Conservation (phyloP, 2,113 vertebrate species). For the Nanorana parkeri region DNA sequence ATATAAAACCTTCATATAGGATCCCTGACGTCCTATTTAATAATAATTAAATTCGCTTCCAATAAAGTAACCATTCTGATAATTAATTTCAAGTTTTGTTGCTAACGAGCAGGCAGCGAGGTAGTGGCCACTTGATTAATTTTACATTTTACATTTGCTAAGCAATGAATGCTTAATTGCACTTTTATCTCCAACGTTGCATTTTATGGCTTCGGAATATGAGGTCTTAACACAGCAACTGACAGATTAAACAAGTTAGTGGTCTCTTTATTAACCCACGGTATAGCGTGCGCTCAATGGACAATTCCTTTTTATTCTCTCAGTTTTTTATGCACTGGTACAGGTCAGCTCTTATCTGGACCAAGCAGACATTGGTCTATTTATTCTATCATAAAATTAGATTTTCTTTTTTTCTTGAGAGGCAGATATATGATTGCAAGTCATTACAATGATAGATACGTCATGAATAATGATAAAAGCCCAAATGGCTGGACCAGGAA, state of each 20-base stretch:
- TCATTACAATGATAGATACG: too few species aligned
- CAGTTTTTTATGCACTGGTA: conserved; percentile 9
- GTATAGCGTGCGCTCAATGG: conserved; percentile 32
- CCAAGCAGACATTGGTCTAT: not conserved
- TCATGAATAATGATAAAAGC: too few species aligned
- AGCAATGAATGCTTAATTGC: conserved; percentile 59
- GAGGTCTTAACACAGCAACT: conserved; percentile 57
- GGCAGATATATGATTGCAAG: too few species aligned
- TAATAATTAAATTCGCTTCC: conserved; percentile 57
- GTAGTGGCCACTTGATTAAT: conserved; percentile 58
- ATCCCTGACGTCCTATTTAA: conserved; percentile 56
- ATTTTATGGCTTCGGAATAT: conserved; percentile 55
- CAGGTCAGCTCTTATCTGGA: conserved; percentile 14
- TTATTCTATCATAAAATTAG: not conserved
- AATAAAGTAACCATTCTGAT: conserved; percentile 56
- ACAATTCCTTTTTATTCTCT: conserved; percentile 39
- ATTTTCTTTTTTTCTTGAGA: too few species aligned
- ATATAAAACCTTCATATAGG: conserved; percentile 51
- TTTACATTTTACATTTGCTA: conserved; percentile 58
- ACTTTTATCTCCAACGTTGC: conserved; percentile 56
- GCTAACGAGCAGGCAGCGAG: conserved; percentile 51
- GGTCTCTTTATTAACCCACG: conserved; percentile 56
- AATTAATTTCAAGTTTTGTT: conserved; percentile 57
- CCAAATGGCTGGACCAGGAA: too few species aligned
- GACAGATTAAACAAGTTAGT: conserved; percentile 57